Conservation (phyloP, 2,888 invertebrate genomes). For the Campaea margaritaria region DNA sequence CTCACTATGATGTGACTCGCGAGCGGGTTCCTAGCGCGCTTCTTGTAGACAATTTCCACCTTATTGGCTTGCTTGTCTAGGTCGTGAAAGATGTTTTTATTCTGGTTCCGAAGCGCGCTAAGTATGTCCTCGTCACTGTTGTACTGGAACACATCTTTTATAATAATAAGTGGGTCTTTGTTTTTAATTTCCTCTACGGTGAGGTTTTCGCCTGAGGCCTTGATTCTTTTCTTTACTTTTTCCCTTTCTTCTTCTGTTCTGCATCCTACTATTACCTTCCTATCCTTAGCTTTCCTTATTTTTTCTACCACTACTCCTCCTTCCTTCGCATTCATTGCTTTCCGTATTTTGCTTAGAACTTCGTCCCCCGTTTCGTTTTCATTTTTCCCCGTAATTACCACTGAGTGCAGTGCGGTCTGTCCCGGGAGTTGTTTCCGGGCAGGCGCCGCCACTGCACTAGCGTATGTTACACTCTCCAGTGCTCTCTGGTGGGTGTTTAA, state of each 20-base stretch:
- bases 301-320: slow-evolving; percentile 10
- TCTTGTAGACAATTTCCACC: neutral
- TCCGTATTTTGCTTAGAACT: neutral
- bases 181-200: too few relatives aligned
- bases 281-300: slow-evolving; percentile 20
- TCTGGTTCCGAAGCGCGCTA: slow-evolving; percentile 6
- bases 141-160: too few relatives aligned
- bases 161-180: too few relatives aligned
- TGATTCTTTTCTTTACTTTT: slow-evolving; percentile 7
- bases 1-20: slow-evolving; percentile 9
- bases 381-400: slow-evolving; percentile 2
- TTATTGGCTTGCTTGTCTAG: neutral
- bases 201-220: neutral
- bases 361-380: slow-evolving; percentile 14
- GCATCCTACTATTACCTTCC: slow-evolving; percentile 19
- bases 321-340: slow-evolving; percentile 21
- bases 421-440: neutral
- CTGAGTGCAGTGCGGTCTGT: slow-evolving; percentile 12
- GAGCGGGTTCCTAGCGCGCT: slow-evolving; percentile 4
- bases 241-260: slow-evolving; percentile 6
- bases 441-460: neutral
- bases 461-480: neutral
- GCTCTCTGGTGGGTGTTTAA: neutral
- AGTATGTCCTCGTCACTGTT: too few relatives aligned
- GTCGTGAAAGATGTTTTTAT: neutral